Base-by-base conservation (phyloP, 1,140 invertebrate genomes). In the Asbolus verrucosus region DNA sequence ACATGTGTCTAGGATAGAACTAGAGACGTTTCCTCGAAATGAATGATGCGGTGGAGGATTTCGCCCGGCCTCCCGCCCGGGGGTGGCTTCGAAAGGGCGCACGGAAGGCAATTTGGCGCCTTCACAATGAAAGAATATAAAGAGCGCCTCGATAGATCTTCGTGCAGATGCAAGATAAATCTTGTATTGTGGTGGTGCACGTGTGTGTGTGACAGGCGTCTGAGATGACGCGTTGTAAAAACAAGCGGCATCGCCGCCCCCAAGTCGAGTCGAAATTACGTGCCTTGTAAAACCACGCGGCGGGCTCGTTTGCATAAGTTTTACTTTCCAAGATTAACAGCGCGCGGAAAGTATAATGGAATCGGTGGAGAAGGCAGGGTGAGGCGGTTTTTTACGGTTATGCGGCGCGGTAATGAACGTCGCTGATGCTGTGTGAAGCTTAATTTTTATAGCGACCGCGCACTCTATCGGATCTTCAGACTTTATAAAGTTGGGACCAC, bases 261-360 rank as follows among this genome's bases (percentile, higher is more conserved):
- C 60, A 21, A 46, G 9, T 59, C 65, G 38, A 38, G 13, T 71
- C 69, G 70, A 77, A 77, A 79, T 77, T 77, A 75, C 77, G 73
- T 73, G 67, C 71, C 77, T 77, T 79, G 77, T 79, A 79, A 77
- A 79, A 79, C 77, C 75, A 77, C 75, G 76, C 72, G 75, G 75
- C 71, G 68, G 76, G 61, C 73, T 79, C 76, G 77, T 79, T 79
- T 79, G 76, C 76, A 79, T 79, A 79, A 79, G 77, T 79, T 79
- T 79, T 79, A 79, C 76, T 79, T 79, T 76, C 73, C 76, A 75
- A 76, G 77, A 79, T 79, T 79, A 79, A 77, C 77, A 77, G 72
- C 72, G 69, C 67, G 36, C 38, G 77, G 75, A 76, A 77, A 77
- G 72, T 77, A 76, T 79, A 77, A 77, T 79, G 76, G 75, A 77